Percentiles rank a stretch among this genome's conserved stretches.
Conservation (phyloP, 2,888 invertebrate genomes). For the Penaeus monodon region DNA sequence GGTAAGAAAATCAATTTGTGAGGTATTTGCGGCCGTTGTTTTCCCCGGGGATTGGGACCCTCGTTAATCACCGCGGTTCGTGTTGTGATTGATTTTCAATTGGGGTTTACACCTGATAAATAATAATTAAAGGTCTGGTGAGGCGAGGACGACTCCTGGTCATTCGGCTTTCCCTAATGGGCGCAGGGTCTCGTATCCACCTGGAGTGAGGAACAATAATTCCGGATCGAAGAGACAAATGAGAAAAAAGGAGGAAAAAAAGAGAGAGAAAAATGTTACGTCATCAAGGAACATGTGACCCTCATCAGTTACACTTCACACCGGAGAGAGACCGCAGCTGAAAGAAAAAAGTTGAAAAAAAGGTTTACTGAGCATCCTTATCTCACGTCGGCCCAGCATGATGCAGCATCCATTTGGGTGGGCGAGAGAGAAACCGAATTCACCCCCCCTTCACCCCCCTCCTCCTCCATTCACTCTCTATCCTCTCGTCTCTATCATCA, state of each 20-base stretch:
- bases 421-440: too few relatives aligned
- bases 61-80: conserved; percentile 37
- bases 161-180: conserved; percentile 19
- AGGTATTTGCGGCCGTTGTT: conserved; percentile 49
- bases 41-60: conserved; percentile 43
- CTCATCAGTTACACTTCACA: too few relatives aligned
- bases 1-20: conserved; percentile 51
- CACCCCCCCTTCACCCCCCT: not conserved
- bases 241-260: too few relatives aligned
- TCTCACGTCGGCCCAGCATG: not conserved
- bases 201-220: not conserved
- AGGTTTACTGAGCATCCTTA: too few relatives aligned
- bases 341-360: too few relatives aligned
- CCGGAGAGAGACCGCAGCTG: too few relatives aligned
- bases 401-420: not conserved
- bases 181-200: not conserved
- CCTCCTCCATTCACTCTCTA: not conserved
- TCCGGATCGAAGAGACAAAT: too few relatives aligned
- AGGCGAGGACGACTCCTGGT: not conserved
- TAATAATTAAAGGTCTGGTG: conserved; percentile 22
- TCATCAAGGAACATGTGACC: too few relatives aligned
- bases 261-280: too few relatives aligned
- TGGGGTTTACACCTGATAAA: conserved; percentile 51
- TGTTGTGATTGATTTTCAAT: conserved; percentile 44
- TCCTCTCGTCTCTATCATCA: too few relatives aligned